These are phyloP conservation scores for Troilus luridus DNA, from an alignment of 2,888 invertebrate species.

Conservation along the genomic window DNA sequence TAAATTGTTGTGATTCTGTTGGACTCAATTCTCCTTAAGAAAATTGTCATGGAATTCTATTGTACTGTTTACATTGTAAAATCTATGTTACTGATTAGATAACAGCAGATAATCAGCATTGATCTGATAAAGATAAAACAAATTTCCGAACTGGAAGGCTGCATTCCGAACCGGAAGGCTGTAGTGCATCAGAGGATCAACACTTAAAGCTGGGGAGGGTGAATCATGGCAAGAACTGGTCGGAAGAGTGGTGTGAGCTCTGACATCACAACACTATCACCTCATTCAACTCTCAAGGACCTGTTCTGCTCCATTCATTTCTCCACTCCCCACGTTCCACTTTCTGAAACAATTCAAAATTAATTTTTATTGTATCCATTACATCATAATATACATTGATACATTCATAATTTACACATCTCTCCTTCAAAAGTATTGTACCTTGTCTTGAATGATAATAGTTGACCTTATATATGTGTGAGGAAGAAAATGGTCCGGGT, in stretches of 20 bases:
- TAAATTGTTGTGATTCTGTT: too few relatives aligned
- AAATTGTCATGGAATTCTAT: too few relatives aligned
- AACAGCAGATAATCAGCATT: neutral
- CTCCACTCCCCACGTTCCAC: neutral
- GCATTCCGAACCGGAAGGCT: neutral
- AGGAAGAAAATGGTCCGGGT: too few relatives aligned
- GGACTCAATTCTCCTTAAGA: too few relatives aligned
- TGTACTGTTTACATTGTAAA: neutral
- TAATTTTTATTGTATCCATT: too few relatives aligned
- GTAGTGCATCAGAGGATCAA: neutral
- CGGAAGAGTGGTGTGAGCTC: neutral
- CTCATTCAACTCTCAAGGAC: slow-evolving; percentile 1
- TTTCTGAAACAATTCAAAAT: neutral
- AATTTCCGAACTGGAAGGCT: neutral
- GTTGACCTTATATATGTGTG: too few relatives aligned
- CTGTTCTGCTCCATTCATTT: neutral
- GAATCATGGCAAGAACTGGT: neutral
- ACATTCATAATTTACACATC: too few relatives aligned
- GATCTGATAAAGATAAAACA: neutral
- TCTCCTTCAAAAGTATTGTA: too few relatives aligned
- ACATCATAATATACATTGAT: too few relatives aligned
- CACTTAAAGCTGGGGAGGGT: neutral
- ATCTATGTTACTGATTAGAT: neutral
- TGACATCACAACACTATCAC: neutral
- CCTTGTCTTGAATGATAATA: too few relatives aligned